Conservation (phyloP, 2,888 invertebrate species). For the Hypomecis atomaria region DNA sequence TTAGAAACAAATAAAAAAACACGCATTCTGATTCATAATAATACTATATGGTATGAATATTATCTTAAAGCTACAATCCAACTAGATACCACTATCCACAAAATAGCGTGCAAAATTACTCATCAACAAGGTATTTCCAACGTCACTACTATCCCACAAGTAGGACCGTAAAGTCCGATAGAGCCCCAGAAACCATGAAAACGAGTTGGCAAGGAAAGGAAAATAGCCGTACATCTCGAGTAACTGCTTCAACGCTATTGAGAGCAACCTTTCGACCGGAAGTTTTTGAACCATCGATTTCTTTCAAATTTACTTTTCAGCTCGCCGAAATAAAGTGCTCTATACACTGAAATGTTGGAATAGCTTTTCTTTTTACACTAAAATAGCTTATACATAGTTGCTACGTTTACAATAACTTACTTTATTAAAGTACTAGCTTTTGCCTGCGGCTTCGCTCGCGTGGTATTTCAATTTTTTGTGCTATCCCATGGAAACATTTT, state of each 20-base stretch:
- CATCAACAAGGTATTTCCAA: conserved; percentile 4
- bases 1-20: too few species aligned
- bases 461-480: too few species aligned
- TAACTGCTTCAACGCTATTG: conserved; percentile 30
- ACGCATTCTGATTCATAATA: too few species aligned
- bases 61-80: too few species aligned
- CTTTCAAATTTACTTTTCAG: conserved; percentile 27
- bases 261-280: conserved; percentile 32
- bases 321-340: conserved; percentile 15
- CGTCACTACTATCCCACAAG: conserved; percentile 6
- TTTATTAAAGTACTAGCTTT: background rate
- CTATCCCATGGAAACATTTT: too few species aligned
- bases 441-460: too few species aligned
- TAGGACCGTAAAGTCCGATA: conserved; percentile 16
- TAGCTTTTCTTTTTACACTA: background rate
- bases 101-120: conserved; percentile 2
- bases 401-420: background rate
- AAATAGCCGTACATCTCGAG: conserved; percentile 28
- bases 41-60: too few species aligned
- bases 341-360: background rate
- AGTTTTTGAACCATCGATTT: conserved; percentile 25
- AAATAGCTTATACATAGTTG: background rate
- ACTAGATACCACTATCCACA: background rate
- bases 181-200: conserved; percentile 23
- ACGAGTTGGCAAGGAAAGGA: conserved; percentile 28